Evolutionary conservation across 2,888 invertebrate genomes (phyloP), one percentile per base, ranked within the genome.

Genomic region (Caenorhabditis auriculariae): DNA sequence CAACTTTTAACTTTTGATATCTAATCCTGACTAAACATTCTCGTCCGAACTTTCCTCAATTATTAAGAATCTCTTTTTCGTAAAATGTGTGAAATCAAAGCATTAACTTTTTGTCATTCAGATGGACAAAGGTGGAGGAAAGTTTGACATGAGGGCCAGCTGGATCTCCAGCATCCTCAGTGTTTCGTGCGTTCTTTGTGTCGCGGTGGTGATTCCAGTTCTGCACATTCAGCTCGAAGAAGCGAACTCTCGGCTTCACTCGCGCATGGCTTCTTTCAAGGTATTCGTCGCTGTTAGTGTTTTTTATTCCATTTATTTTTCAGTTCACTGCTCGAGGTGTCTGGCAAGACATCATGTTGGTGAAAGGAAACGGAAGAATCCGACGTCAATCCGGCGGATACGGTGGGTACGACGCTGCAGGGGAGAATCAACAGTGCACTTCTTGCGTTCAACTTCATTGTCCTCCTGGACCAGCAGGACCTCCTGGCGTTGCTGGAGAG

Each of bases 381-480:
- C 63, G 63, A 42, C 67, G 77, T 54, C 78, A 78, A 54, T 70
- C 67, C 49, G 73, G 70, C 19, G 59, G 65, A 28, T 61, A 59
- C 28, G n/a, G n/a, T n/a, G n/a, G n/a, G 39, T 50, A 58, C 29
- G 44, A 52, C 19, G 51, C 54, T 9, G 51, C 45, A 26, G 66
- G 68, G 6, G 78, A 72, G 42, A 63, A 56, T 28, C 67, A 68
- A 29, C 78, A 79, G 46, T 79, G 79, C 58, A 74, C 77, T 17
- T 74, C 72, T 6, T 81, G 81, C 53, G 77, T 80, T 24, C 76
- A 79, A 54, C 61, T 81, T 23, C 73, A 77, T 54, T 81, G 81
- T 54, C 78, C 81, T 42, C 77, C 78, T 26, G 81, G 81, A 6
- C 77, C 80, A 27, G 67, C 75, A 3, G 80, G 81, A 44, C 80